Evolutionary conservation across 2,797 vertebrate genomes (phyloP), one percentile per base, ranked within the genome.

Genomic region (Dallia pectoralis): DNA sequence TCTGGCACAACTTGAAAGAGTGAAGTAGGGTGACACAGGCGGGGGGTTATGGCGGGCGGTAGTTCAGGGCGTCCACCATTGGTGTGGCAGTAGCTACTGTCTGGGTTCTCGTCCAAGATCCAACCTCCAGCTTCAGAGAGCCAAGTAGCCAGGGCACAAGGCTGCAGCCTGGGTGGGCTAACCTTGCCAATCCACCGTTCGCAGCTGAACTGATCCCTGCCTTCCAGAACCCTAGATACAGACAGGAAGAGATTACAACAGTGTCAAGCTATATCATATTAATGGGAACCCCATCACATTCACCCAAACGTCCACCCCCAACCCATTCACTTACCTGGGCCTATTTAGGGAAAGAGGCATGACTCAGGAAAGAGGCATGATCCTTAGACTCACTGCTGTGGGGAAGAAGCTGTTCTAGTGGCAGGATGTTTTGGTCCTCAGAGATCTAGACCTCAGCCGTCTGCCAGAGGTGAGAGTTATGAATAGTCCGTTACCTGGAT

Each of bases 111-210:
- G 77, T 72, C 62, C 51, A 44, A 27, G 66, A 68, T 11, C 2
- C 29, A 18, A 32, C 29, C 16, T n/a, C 53, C n/a, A 59, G 1
- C 61, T 63, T 18, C 9, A 44, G 36, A 62, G 27, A 63, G 61
- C 61, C 62, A 32, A 32, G 61, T 29, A 16, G 15, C 61, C 61
- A 63, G 62, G 62, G 62, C 29, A 63, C 62, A 82, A 77, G 77
- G 79, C 80, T 71, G 72, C 78, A 82, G 76, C 59, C 68, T 82
- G 83, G 77, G 83, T 84, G 83, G 80, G 73, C 80, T 81, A 74
- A 79, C 73, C 77, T 75, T 12, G 1, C 40, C 72, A n/a, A 56
- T 32, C 71, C 78, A 16, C 11, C 15, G 18, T 63, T 63, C 62
- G 30, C 27, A 63, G 27, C 62, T 32, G 62, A 63, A 29, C 62